A percentile compares a stretch with the other conserved stretches of the same genome.
These are phyloP conservation scores for Lasioglossum marginatum DNA, from an alignment of 2,888 invertebrate genomes.

Conservation along the genomic window DNA sequence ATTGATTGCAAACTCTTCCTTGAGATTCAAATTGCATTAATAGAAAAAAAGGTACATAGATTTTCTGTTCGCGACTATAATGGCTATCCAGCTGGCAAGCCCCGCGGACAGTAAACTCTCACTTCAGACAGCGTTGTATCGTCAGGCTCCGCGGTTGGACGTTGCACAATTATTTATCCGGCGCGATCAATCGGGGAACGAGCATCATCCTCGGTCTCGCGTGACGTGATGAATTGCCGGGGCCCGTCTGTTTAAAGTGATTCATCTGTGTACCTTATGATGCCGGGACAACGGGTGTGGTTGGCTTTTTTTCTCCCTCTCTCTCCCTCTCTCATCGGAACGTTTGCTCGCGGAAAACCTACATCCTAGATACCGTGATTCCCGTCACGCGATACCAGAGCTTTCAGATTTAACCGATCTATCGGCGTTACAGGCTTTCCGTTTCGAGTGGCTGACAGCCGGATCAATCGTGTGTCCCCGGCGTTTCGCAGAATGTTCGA, in stretches of 20 bases:
- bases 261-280: constrained; percentile 63
- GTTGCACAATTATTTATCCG: constrained; percentile 57
- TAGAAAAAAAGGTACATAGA: too few relatives aligned
- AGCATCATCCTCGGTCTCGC: constrained; percentile 32
- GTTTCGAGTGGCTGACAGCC: constrained; percentile 27
- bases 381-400: constrained; percentile 19
- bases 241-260: constrained; percentile 60
- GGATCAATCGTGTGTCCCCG: constrained; percentile 11
- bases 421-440: constrained; percentile 30
- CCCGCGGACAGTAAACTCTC: background rate
- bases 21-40: too few relatives aligned
- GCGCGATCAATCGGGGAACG: constrained; percentile 49
- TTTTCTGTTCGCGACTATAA: background rate
- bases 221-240: constrained; percentile 67
- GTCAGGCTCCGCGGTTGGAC: background rate
- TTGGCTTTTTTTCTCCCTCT: constrained; percentile 6
- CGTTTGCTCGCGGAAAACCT: constrained; percentile 11
- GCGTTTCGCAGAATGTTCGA: background rate
- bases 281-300: background rate
- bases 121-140: background rate
- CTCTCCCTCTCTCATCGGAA: background rate
- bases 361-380: constrained; percentile 19
- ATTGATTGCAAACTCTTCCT: too few relatives aligned
- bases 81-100: too few relatives aligned
- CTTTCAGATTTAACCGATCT: constrained; percentile 12